Evolutionary conservation across 2,888 invertebrate species (phyloP).

Genomic region (Crepidodera aurea): DNA sequence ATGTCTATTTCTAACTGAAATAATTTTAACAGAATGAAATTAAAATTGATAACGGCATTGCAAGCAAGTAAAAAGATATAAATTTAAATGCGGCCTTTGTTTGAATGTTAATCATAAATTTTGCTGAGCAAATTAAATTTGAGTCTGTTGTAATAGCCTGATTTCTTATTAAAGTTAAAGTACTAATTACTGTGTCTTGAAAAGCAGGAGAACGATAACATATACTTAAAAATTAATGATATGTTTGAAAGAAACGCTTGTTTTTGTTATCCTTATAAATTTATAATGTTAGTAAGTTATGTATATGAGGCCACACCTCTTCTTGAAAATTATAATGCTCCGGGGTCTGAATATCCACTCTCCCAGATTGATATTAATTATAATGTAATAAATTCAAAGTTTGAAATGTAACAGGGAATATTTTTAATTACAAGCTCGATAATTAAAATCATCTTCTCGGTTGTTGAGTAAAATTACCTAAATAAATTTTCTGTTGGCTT

Average conservation of each 20-base stretch:
- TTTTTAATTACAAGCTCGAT: conserved; percentile 54
- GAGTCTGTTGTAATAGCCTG: neutral
- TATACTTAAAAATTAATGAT: conserved; percentile 49
- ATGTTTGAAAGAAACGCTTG: conserved; percentile 37
- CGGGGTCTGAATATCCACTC: conserved; percentile 44
- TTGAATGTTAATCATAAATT: conserved; percentile 1
- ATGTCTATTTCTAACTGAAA: no score
- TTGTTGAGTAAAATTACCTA: conserved; percentile 54
- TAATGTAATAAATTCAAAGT: conserved; percentile 51
- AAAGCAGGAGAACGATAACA: conserved; percentile 43
- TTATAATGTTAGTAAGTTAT: conserved; percentile 47
- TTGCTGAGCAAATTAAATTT: conserved; percentile 4
- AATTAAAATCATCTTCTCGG: conserved; percentile 53
- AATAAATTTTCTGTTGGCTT: conserved; percentile 54
- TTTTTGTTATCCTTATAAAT: conserved; percentile 43
- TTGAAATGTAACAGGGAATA: conserved; percentile 49
- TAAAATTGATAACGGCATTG: no score
- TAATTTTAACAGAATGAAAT: no score
- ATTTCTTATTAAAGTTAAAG: conserved; percentile 38
- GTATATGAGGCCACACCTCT: conserved; percentile 49
- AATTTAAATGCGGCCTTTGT: neutral
- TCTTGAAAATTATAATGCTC: conserved; percentile 49
- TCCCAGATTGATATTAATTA: conserved; percentile 54
- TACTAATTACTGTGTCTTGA: conserved; percentile 43
- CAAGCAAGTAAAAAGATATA: no score